Percentiles rank a stretch among this genome's conserved stretches.
Evolutionary conservation across 2,888 invertebrate genomes (phyloP).

Genomic region (Melanostoma scalare): DNA sequence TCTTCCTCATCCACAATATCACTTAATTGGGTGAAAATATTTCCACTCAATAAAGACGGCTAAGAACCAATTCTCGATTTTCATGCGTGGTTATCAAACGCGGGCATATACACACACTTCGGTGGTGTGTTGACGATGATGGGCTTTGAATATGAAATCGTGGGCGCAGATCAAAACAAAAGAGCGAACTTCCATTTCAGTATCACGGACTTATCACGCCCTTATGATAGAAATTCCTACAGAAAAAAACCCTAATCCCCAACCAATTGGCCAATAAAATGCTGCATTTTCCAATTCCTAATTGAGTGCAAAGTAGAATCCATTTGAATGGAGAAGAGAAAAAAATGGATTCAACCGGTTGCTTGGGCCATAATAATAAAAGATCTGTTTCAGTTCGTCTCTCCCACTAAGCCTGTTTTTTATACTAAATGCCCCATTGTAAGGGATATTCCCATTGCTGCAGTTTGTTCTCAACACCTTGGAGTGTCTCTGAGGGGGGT

Average conservation of each 20-base stretch:
- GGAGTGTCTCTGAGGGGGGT: not conserved
- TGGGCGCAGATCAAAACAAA: slow-evolving; percentile 64
- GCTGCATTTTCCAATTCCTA: slow-evolving; percentile 46
- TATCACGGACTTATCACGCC: slow-evolving; percentile 52
- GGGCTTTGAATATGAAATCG: not conserved
- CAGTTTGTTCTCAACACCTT: slow-evolving; percentile 42
- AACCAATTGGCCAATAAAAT: slow-evolving; percentile 68
- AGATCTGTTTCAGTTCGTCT: slow-evolving; percentile 10
- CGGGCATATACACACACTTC: not conserved
- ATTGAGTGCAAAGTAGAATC: slow-evolving; percentile 64
- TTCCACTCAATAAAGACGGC: slow-evolving; percentile 34
- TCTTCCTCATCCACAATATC: slow-evolving; percentile 39
- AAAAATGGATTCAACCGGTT: no score
- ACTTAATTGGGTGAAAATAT: slow-evolving; percentile 56
- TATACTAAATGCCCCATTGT: slow-evolving; percentile 24
- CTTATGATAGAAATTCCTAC: slow-evolving; percentile 3
- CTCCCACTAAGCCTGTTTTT: slow-evolving; percentile 6
- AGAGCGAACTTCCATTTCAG: slow-evolving; percentile 31
- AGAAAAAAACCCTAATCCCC: slow-evolving; percentile 38
- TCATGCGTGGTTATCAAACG: slow-evolving; percentile 6
- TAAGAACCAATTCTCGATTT: slow-evolving; percentile 25
- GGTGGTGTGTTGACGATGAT: not conserved
- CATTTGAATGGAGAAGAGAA: slow-evolving; percentile 9
- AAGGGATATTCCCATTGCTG: slow-evolving; percentile 17
- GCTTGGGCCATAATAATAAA: slow-evolving; percentile 18